These are phyloP conservation scores for Tachysurus vachellii DNA, from an alignment of 2,113 vertebrate genomes.

Conservation along the genomic window DNA sequence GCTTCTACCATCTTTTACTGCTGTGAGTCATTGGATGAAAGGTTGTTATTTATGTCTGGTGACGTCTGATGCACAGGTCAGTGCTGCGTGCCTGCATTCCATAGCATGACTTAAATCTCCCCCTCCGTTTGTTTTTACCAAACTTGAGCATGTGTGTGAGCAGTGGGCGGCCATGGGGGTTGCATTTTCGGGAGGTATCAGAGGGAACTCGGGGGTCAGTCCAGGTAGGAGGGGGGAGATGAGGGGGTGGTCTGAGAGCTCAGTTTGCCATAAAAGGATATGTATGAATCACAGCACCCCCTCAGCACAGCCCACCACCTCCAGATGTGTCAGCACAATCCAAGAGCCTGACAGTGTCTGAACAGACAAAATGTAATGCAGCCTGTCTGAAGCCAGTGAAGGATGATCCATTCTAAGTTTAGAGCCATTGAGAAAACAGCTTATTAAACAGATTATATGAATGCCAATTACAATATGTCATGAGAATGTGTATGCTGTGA, in stretches of 20 bases:
- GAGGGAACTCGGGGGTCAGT: slow-evolving; percentile 47
- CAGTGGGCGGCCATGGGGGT: slow-evolving; percentile 7
- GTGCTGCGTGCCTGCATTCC: slow-evolving; percentile 33
- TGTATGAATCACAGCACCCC: slow-evolving; percentile 58
- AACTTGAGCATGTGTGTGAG: slow-evolving; percentile 56
- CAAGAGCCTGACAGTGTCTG: slow-evolving; percentile 36
- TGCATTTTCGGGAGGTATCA: slow-evolving; percentile 47
- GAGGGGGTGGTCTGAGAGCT: slow-evolving; percentile 40
- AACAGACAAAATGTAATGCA: slow-evolving; percentile 34
- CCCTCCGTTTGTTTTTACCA: slow-evolving; percentile 57
- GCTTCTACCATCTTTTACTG: background rate
- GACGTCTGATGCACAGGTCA: slow-evolving; percentile 27
- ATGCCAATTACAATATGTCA: background rate
- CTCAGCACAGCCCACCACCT: slow-evolving; percentile 31
- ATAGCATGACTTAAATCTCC: slow-evolving; percentile 36
- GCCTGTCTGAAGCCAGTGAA: slow-evolving; percentile 25
- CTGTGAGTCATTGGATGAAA: background rate
- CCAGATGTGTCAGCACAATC: slow-evolving; percentile 62
- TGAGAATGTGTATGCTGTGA: background rate
- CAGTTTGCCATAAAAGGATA: slow-evolving; percentile 64
- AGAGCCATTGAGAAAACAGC: background rate
- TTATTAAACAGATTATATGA: slow-evolving; percentile 6
- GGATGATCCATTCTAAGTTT: slow-evolving; percentile 23
- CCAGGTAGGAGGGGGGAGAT: slow-evolving; percentile 31
- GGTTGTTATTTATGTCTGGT: slow-evolving; percentile 33